Conservation (phyloP, 2,888 invertebrate genomes). For the Ditylenchus weischeri region DNA sequence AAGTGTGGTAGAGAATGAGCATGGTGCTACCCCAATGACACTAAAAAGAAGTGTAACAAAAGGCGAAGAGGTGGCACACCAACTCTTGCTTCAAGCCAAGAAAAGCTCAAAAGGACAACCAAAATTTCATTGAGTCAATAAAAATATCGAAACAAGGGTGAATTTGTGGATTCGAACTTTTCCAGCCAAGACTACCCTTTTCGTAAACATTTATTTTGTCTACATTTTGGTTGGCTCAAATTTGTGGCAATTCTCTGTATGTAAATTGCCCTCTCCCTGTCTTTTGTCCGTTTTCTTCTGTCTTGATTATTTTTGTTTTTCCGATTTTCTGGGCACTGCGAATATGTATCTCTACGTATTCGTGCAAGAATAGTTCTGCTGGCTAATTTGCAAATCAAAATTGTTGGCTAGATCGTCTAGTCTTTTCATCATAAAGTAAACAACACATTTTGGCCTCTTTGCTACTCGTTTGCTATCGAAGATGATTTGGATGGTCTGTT, state of each 20-base stretch:
- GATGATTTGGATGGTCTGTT: too few species aligned
- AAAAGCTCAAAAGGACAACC: constrained; percentile 4
- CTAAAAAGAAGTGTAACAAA: too few species aligned
- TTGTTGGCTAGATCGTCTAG: too few species aligned
- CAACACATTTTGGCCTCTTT: not conserved
- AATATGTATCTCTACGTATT: not conserved
- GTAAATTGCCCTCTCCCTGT: not conserved
- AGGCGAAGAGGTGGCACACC: too few species aligned
- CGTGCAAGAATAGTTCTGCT: too few species aligned
- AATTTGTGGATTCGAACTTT: not conserved
- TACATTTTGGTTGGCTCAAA: constrained; percentile 1
- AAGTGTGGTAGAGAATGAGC: too few species aligned
- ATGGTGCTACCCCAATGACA: too few species aligned
- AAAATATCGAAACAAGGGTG: constrained; percentile 5
- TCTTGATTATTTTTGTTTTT: not conserved
- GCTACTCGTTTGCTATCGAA: not conserved
- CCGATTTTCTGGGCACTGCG: not conserved
- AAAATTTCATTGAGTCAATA: not conserved
- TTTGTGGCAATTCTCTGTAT: not conserved
- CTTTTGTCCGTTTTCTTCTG: not conserved
- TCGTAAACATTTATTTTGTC: not conserved
- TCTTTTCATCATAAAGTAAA: too few species aligned
- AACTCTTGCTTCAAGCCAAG: too few species aligned
- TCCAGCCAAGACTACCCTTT: not conserved
- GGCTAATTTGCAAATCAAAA: too few species aligned